phyloP scores from a whole-genome alignment of 2,888 invertebrate species.

The Drosophila anceps region DNA sequence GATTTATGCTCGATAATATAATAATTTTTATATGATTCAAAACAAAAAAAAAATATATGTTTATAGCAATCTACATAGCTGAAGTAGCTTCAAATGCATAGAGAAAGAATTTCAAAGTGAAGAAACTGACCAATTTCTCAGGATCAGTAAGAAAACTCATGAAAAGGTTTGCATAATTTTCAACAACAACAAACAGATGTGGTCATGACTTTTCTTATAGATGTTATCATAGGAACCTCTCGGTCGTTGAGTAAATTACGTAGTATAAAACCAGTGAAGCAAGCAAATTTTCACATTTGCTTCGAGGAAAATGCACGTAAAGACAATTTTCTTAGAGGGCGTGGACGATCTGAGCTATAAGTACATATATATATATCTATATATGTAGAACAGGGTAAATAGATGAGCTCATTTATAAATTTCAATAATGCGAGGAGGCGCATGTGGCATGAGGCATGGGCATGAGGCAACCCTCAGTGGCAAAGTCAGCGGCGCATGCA shows the following conservation, averaged over 20 bases:
- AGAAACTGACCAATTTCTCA: background rate
- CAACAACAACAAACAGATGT: background rate
- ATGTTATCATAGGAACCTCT: constrained; percentile 39
- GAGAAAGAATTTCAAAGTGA: background rate
- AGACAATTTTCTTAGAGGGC: constrained; percentile 68
- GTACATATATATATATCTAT: constrained; percentile 3
- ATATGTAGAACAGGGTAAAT: constrained; percentile 30
- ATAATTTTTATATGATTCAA: too few relatives aligned
- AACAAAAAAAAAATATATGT: too few relatives aligned
- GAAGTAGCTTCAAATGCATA: too few relatives aligned
- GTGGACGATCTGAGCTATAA: constrained; percentile 13
- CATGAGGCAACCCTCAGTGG: constrained; percentile 66
- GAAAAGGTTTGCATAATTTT: constrained; percentile 9
- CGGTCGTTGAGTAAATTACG: constrained; percentile 55
- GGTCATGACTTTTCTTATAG: constrained; percentile 20
- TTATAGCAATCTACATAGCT: background rate
- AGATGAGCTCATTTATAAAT: constrained; percentile 65
- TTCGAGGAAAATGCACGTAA: constrained; percentile 68
- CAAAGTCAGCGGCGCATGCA: constrained; percentile 67
- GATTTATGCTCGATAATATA: too few relatives aligned
- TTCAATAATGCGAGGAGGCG: constrained; percentile 50
- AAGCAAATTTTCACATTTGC: constrained; percentile 61
- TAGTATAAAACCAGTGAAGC: constrained; percentile 66
- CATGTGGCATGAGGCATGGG: constrained; percentile 31
- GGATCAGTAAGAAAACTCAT: background rate